A percentile compares a stretch with the other conserved stretches of the same genome.
These are phyloP conservation scores for Onchidella celtica DNA, from an alignment of 2,888 invertebrate species.

Conservation along the genomic window DNA sequence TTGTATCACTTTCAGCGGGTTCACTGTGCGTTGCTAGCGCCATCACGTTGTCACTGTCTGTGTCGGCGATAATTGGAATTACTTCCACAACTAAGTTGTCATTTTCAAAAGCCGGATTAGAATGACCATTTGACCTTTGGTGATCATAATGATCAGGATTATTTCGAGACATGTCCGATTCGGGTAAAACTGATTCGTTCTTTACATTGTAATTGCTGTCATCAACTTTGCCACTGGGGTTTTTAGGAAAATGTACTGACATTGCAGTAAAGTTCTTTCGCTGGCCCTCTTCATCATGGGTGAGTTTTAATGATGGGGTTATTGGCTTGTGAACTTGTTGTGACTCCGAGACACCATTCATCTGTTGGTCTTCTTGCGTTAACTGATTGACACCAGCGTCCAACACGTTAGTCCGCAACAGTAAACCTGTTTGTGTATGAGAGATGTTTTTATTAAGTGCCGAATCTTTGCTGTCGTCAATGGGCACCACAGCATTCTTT, in stretches of 20 bases:
- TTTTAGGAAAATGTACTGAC: not conserved
- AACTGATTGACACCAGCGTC: not conserved
- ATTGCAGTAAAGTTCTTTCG: not conserved
- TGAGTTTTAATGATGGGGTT: not conserved
- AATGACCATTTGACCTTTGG: not conserved
- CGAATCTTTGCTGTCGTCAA: too few species aligned
- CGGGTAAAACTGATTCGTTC: not conserved
- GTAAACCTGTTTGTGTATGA: not conserved
- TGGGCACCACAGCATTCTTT: not conserved
- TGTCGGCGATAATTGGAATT: not conserved
- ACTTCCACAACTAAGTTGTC: not conserved
- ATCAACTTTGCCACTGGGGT: not conserved
- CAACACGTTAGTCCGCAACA: not conserved
- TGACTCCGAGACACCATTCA: not conserved
- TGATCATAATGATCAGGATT: not conserved
- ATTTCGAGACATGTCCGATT: not conserved
- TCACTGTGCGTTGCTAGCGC: too few species aligned
- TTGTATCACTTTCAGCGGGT: too few species aligned
- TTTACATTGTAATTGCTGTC: too few species aligned
- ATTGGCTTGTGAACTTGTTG: not conserved
- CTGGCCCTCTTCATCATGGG: not conserved
- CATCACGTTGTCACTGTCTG: too few species aligned
- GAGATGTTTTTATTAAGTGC: not conserved
- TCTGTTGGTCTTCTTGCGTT: not conserved
- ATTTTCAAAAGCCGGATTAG: slow-evolving; percentile 1